phyloP scores from a whole-genome alignment of 2,797 vertebrate genomes.

The Gila robusta region DNA sequence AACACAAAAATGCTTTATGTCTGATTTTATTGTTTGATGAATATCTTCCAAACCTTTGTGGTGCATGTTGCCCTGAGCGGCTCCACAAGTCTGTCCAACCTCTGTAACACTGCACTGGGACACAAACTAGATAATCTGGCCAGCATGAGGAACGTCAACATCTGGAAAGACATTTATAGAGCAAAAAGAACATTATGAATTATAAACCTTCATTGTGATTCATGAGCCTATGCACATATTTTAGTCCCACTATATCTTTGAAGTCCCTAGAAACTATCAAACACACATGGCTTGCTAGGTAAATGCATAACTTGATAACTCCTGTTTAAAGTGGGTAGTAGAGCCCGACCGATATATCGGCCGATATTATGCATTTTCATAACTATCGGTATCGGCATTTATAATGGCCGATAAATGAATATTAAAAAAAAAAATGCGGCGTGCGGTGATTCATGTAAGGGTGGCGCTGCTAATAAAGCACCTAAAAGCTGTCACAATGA shows the following conservation, averaged over 20 bases:
- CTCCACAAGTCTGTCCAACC: conserved; percentile 95
- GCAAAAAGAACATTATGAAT: background rate
- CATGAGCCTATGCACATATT: background rate
- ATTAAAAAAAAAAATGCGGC: too few species aligned
- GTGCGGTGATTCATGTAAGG: too few species aligned
- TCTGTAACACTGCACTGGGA: conserved; percentile 93
- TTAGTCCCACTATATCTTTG: background rate
- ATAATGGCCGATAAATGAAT: too few species aligned
- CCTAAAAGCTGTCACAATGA: too few species aligned
- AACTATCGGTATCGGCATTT: too few species aligned
- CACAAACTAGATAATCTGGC: conserved; percentile 89
- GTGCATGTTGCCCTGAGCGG: conserved; percentile 96
- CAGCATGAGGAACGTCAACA: conserved; percentile 92
- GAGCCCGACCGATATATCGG: too few species aligned
- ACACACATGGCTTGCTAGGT: background rate
- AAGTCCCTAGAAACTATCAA: background rate
- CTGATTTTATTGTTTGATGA: background rate
- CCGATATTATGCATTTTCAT: too few species aligned
- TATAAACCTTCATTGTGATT: conserved; percentile 14
- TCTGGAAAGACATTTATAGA: conserved; percentile 70
- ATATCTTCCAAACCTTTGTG: conserved; percentile 87
- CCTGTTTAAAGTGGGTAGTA: background rate
- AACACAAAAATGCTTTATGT: background rate
- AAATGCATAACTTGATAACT: background rate
- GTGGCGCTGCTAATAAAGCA: too few species aligned